Evolutionary conservation across 1,140 invertebrate species (phyloP).

Genomic region (Danaus melanippus): DNA sequence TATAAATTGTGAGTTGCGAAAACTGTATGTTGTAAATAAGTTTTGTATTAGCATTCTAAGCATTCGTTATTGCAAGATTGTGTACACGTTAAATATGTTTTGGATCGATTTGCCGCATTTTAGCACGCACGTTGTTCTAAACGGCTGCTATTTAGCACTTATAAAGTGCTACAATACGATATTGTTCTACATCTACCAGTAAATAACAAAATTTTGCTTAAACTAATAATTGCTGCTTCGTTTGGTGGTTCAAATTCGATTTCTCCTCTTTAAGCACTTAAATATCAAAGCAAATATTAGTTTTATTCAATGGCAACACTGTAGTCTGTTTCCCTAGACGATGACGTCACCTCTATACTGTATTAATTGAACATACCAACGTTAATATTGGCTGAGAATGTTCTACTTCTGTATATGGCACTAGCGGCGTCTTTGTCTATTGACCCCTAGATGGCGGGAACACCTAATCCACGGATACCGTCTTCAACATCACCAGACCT

Average conservation of each 20-base stretch:
- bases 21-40: slow-evolving; percentile 13
- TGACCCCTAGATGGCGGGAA: slow-evolving; percentile 51
- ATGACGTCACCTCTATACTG: slow-evolving; percentile 12
- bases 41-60: slow-evolving; percentile 20
- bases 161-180: neutral
- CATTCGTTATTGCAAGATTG: slow-evolving; percentile 19
- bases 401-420: slow-evolving; percentile 36
- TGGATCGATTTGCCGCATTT: slow-evolving; percentile 58
- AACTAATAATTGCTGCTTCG: no score
- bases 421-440: slow-evolving; percentile 56
- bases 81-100: slow-evolving; percentile 47
- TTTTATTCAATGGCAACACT: slow-evolving; percentile 2
- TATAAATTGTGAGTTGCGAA: slow-evolving; percentile 33
- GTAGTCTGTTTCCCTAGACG: slow-evolving; percentile 3
- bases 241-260: no score
- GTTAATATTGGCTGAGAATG: slow-evolving; percentile 30
- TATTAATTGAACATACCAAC: slow-evolving; percentile 51
- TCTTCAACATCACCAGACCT: slow-evolving; percentile 37
- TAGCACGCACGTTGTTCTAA: slow-evolving; percentile 49
- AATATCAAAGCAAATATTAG: no score
- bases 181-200: no score
- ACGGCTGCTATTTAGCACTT: slow-evolving; percentile 24
- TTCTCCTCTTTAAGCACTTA: no score
- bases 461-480: no score
- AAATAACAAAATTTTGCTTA: no score